Base-by-base conservation (phyloP, 1,140 invertebrate genomes). In the Mya arenaria region DNA sequence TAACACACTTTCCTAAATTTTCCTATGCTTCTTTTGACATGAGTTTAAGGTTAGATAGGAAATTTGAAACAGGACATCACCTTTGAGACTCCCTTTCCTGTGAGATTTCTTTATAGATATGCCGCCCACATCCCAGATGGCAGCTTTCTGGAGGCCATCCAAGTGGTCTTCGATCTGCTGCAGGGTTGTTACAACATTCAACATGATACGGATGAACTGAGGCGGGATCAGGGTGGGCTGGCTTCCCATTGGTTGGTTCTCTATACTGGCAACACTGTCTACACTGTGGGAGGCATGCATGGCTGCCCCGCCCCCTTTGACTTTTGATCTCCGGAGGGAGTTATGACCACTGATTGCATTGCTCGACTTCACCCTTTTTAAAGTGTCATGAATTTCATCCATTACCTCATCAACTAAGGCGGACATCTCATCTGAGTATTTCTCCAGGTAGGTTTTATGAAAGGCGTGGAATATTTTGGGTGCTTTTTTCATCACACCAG, bases 401-500 rank as follows among this genome's bases (percentile, higher is more conserved):
- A 85, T 87, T 23, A 91, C 88, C 66, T 90, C 89, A 44, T 92
- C 91, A 23, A 91, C 87, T 4, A 91, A 72, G 8, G 88, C 75
- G 10, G 90, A 89, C 88, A 92, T 90, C 63, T 92, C 90, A 80
- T 92, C 91, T 15, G 89, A 89, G 58, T 86, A 89, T 72, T 90
- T 91, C 56, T 92, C 90, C 28, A 90, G 84, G 68, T 91, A 92
- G 30, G 90, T 84, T 15, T 90, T 89, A 82, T 90, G 91, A 39
- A 92, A 86, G 6, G 86, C 86, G 25, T 88, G 77, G 62, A 89
- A 89, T 19, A 85, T 84, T 10, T 81, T 86, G 28, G 78, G 86
- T 65, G 79, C 81, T 78, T 85, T 89, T 37, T 87, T 88, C 68
- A 92, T 88, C 30, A 90, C 78, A 23, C 89, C 90, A 13, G 89